phyloP scores from a whole-genome alignment of 2,113 vertebrate species.

The Albula glossodonta region DNA sequence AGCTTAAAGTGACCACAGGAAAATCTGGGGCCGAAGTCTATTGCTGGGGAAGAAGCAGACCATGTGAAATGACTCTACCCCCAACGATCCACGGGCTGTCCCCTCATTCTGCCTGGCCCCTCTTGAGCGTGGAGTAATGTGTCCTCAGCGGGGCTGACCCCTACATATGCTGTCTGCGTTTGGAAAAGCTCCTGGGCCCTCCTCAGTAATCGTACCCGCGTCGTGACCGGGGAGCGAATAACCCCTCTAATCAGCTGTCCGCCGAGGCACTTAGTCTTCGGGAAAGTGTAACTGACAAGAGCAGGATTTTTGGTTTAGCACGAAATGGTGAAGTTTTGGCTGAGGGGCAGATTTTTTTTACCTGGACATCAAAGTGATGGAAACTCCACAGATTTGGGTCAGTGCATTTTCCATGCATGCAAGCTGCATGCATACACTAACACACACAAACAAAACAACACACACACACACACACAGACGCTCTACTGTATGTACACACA shows the following conservation, averaged over 20 bases:
- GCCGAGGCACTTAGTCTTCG: not conserved
- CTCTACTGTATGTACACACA: not conserved
- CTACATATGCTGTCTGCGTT: conserved; percentile 28
- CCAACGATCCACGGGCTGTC: conserved; percentile 29
- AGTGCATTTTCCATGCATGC: not conserved
- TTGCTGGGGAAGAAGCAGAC: conserved; percentile 33
- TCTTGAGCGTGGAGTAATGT: not conserved
- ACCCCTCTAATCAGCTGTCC: not conserved
- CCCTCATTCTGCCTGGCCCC: conserved; percentile 1
- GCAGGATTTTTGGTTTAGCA: not conserved
- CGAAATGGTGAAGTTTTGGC: not conserved
- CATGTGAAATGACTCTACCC: conserved; percentile 37
- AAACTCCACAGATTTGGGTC: not conserved
- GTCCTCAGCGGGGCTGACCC: conserved; percentile 14
- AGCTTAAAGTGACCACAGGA: conserved; percentile 12
- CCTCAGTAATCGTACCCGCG: conserved; percentile 3
- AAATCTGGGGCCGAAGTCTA: conserved; percentile 32
- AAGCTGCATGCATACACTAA: not conserved
- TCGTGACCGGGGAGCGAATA: not conserved
- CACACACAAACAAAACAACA: not conserved
- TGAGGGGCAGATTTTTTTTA: not conserved
- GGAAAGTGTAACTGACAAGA: not conserved
- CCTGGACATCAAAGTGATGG: not conserved
- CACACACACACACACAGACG: not conserved
- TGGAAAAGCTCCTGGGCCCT: conserved; percentile 19